These are phyloP conservation scores for Perodicticus potto DNA, from an alignment of 2,797 vertebrate species.

Conservation along the genomic window DNA sequence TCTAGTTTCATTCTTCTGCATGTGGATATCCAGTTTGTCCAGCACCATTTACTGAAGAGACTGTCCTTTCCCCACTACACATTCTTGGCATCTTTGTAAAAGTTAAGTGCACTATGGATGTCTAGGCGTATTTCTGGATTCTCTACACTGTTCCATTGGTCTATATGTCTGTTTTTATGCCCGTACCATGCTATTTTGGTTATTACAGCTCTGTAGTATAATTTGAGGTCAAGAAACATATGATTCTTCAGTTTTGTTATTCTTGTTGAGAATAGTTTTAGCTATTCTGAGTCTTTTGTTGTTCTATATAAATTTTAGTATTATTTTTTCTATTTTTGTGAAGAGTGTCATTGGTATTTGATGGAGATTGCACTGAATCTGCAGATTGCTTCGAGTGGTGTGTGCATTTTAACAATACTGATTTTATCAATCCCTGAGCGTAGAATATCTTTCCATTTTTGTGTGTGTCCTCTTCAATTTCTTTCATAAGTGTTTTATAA, in stretches of 20 bases:
- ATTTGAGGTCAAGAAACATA: not conserved
- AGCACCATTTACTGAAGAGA: not conserved
- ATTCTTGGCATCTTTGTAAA: not conserved
- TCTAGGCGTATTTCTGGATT: not conserved
- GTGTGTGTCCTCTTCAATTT: no score
- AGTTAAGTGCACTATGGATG: not conserved
- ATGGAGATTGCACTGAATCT: no score
- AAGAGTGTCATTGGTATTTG: no score
- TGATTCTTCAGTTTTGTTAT: not conserved
- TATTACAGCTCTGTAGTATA: not conserved
- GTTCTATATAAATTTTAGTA: not conserved
- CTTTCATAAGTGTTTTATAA: no score
- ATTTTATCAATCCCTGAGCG: no score
- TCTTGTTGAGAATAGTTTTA: not conserved
- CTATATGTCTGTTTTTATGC: not conserved
- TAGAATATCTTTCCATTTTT: no score
- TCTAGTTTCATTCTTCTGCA: not conserved
- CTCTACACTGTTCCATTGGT: not conserved
- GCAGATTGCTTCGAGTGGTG: no score
- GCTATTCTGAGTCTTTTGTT: not conserved
- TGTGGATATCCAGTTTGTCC: not conserved
- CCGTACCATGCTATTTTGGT: not conserved
- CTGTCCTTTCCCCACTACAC: not conserved
- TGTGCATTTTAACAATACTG: no score
- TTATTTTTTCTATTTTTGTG: no score